These are phyloP conservation scores for Clarias platycephalus DNA, from an alignment of 2,797 vertebrate species.

Conservation along the genomic window DNA sequence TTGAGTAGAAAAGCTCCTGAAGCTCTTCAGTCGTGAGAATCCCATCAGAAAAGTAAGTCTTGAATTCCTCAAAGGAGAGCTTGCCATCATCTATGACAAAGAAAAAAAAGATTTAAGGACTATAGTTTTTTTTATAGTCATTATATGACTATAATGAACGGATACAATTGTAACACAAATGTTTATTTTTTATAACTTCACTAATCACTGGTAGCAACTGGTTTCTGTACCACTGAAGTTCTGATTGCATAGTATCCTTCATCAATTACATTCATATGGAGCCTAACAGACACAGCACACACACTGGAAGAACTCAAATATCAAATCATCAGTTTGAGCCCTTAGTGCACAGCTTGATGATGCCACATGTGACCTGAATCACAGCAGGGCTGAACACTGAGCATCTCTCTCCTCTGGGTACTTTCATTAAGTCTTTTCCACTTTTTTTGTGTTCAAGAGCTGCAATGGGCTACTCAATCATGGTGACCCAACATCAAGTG, in stretches of 20 bases:
- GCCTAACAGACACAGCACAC: slow-evolving; percentile 44
- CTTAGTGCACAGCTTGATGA: slow-evolving; percentile 11
- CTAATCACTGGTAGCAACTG: slow-evolving; percentile 26
- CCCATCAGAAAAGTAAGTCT: slow-evolving; percentile 91
- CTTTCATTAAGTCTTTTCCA: slow-evolving; percentile 17
- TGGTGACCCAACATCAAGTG: slow-evolving; percentile 16
- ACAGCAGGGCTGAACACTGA: slow-evolving; percentile 16
- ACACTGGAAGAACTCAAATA: slow-evolving; percentile 30
- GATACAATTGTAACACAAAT: background rate
- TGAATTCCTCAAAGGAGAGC: slow-evolving; percentile 96
- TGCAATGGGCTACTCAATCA: slow-evolving; percentile 1
- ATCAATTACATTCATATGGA: slow-evolving; percentile 52
- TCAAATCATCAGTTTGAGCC: slow-evolving; percentile 27
- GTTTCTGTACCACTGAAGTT: slow-evolving; percentile 8
- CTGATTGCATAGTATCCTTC: slow-evolving; percentile 43
- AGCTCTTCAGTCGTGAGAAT: slow-evolving; percentile 91
- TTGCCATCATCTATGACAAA: slow-evolving; percentile 87
- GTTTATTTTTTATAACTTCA: background rate
- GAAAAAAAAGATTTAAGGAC: slow-evolving; percentile 1
- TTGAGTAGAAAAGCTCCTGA: slow-evolving; percentile 88
- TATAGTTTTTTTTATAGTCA: background rate
- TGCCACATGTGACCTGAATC: slow-evolving; percentile 41
- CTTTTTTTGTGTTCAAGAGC: background rate
- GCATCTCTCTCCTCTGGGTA: slow-evolving; percentile 14
- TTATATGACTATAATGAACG: background rate